Base-by-base conservation (phyloP, 1,140 invertebrate genomes). In the Melanaphis sacchari region DNA sequence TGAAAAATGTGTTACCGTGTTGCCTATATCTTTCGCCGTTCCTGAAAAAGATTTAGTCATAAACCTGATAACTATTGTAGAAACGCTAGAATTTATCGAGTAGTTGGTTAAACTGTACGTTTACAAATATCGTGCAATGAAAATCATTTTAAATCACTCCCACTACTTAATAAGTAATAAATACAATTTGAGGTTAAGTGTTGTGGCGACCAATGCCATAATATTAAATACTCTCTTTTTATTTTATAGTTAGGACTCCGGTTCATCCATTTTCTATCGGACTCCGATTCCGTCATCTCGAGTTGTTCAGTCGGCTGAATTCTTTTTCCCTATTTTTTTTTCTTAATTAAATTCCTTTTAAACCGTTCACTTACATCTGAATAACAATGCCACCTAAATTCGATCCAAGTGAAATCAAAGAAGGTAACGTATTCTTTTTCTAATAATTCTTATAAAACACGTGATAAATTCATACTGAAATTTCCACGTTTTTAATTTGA, bases 391-490 rank as follows among this genome's bases (percentile, higher is more conserved):
- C 94, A 90, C 94, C 94, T 22, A 95, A 95, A 93, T 94, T 95
- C 38, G 94, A 95, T 94, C 94, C 94, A 21, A 94, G 82, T 91
- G 94, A 95, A 94, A 93, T 95, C 52, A 95, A 95, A 94, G 94
- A 94, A 52, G 94, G 94, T 95, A 94, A 94, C 36, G 84, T 43
- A 26, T 41, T 90, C 36, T n/a, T 31, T 36, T 5, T 41, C 18
- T 43, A 6, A 15, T 40, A 90, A 49, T 88, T 76, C 0, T 82
- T 21, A 4, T 11, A 85, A 59, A 85, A 76, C 43, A 54, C 81
- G 81, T 41, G 88, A 59, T 40, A 21, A 46, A 66, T 5, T 46
- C 31, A 26, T 93, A 38, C 22, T 92, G 8, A 89, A 49, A 46
- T 22, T 92, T 36, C 36, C 26, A 26, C 18, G 43, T 46, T 59